phyloP scores from a whole-genome alignment of 2,888 invertebrate species.

The Dasypolia templi region DNA sequence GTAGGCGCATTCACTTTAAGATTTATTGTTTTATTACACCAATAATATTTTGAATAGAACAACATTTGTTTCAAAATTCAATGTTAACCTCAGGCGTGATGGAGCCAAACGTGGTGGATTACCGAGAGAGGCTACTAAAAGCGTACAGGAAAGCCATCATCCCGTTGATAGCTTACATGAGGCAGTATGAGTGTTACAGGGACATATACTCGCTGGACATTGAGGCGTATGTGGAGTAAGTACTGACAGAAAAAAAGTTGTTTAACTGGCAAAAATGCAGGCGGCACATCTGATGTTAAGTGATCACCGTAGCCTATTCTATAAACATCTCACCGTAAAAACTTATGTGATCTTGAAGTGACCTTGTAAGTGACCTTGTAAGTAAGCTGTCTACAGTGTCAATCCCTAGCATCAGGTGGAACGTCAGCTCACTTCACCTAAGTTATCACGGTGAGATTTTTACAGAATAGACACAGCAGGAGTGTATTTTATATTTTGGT shows the following conservation, averaged over 20 bases:
- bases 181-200: constrained; percentile 91
- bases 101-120: constrained; percentile 86
- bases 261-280: background rate
- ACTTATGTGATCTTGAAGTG: too few species aligned
- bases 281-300: background rate
- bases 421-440: too few species aligned
- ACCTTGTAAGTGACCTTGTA: too few species aligned
- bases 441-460: too few species aligned
- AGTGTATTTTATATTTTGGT: background rate
- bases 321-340: too few species aligned
- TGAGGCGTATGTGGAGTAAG: constrained; percentile 93
- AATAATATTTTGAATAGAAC: background rate
- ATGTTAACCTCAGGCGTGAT: constrained; percentile 77
- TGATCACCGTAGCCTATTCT: background rate
- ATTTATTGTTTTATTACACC: background rate
- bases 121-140: constrained; percentile 90
- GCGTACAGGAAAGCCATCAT: constrained; percentile 92
- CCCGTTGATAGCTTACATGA: constrained; percentile 94
- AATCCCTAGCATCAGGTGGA: too few species aligned
- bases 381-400: too few species aligned
- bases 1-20: background rate
- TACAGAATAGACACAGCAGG: background rate
- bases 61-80: background rate
- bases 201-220: constrained; percentile 92
- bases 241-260: constrained; percentile 49